Conservation (phyloP, 2,888 invertebrate genomes). For the Dolomedes plantarius region DNA sequence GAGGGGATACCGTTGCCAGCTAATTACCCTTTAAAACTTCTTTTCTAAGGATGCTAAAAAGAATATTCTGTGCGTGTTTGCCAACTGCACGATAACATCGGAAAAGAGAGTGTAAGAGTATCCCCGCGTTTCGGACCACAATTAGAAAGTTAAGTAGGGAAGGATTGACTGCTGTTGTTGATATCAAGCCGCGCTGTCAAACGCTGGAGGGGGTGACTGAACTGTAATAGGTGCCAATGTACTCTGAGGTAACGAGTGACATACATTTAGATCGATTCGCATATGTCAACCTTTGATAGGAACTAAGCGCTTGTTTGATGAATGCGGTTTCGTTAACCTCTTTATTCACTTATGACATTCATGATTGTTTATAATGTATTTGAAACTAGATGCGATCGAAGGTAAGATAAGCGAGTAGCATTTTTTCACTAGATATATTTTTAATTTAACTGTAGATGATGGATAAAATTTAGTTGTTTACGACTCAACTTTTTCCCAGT, state of each 20-base stretch:
- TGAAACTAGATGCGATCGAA: too few species aligned
- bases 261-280: not conserved
- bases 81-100: constrained; percentile 53
- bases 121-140: constrained; percentile 22
- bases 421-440: too few species aligned
- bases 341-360: too few species aligned
- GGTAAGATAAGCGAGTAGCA: too few species aligned
- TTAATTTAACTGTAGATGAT: too few species aligned
- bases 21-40: constrained; percentile 40
- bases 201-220: constrained; percentile 44
- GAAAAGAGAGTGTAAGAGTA: constrained; percentile 32
- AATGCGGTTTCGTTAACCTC: too few species aligned
- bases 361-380: too few species aligned
- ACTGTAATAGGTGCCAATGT: constrained; percentile 33
- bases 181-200: constrained; percentile 29
- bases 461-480: too few species aligned
- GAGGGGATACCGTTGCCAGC: constrained; percentile 16
- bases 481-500: too few species aligned
- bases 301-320: too few species aligned
- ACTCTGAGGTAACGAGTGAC: not conserved
- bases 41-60: constrained; percentile 27
- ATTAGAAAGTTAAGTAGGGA: constrained; percentile 56
- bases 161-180: constrained; percentile 47
- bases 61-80: constrained; percentile 52
- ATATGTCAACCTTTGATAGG: not conserved